Evolutionary conservation across 2,888 invertebrate genomes (phyloP).

Genomic region (Himalopsyche japonica): DNA sequence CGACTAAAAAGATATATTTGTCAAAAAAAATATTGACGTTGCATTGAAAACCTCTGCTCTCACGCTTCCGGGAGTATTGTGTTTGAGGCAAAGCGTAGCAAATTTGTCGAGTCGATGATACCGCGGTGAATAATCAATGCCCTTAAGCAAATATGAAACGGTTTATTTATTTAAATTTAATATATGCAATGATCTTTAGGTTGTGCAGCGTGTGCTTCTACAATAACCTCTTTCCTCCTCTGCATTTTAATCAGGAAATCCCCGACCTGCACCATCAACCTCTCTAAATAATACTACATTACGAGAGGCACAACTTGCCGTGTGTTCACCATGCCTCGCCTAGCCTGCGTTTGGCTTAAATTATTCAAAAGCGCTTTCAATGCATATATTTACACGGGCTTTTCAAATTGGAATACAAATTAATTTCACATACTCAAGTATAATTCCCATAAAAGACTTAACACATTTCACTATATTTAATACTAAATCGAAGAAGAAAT

Average conservation of each 20-base stretch:
- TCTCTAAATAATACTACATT: background rate
- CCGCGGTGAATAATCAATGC: background rate
- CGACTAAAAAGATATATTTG: too few species aligned
- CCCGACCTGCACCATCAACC: background rate
- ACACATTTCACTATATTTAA: too few species aligned
- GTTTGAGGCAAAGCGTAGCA: background rate
- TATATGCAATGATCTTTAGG: background rate
- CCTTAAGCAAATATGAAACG: background rate
- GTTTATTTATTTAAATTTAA: background rate
- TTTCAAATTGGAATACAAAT: too few species aligned
- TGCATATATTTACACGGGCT: too few species aligned
- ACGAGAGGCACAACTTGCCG: background rate
- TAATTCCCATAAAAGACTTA: too few species aligned
- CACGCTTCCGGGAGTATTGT: background rate
- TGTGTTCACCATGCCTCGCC: background rate
- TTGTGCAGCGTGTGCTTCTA: background rate
- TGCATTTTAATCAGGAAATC: background rate
- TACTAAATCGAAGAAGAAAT: too few species aligned
- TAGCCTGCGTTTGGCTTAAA: too few species aligned
- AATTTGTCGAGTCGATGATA: background rate
- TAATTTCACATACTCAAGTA: too few species aligned
- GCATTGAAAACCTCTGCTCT: too few species aligned
- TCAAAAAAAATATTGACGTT: too few species aligned
- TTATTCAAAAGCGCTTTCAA: too few species aligned
- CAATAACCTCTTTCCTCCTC: background rate